Base-by-base conservation (phyloP, 1,140 invertebrate species). In the Branchinecta lindahli region DNA sequence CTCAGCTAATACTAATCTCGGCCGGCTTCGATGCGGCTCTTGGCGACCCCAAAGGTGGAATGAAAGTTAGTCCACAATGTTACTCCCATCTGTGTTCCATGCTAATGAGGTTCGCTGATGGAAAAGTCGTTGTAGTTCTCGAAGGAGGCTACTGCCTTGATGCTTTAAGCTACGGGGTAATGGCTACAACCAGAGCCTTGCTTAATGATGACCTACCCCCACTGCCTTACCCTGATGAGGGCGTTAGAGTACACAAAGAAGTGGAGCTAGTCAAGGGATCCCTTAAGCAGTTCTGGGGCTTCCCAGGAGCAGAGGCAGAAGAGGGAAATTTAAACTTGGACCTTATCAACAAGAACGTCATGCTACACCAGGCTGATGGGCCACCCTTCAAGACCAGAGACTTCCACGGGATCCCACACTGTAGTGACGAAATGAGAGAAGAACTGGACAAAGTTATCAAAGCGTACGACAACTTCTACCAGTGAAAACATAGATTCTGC, bases 21-120 rank as follows among this genome's bases (percentile, higher is more conserved):
- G 85, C 87, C 77, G 91, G 91, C 47, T 94, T 85, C 82, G 91
- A 95, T 82, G 84, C 89, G 33, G 88, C 88, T 21, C 73, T 86
- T 68, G 89, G 89, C 18, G 89, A 93, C 18, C 52, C 52, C 52
- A 61, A 61, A 61, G 52, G 52, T 15, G 12, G 18, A 18, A 61
- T 61, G 52, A 12, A 61, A 18, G 52, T 61, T 61, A 61, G 12
- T 15, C 52, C 52, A 12, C 52, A 61, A 61, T 61, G 52, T 61
- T 61, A 15, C 18, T 12, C 52, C 1, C 18, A 15, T 12, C 52
- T 61, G 18, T 61, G 52, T 18, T 18, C 12, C 12, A 61, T 15
- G 18, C 18, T 61, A 61, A 61, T 61, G 52, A 61, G 18, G 18
- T 15, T 61, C 12, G 18, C 12, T 61, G 52, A 61, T 15, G 18